Base-by-base conservation (phyloP, 2,797 vertebrate genomes). In the Potorous gilbertii region DNA sequence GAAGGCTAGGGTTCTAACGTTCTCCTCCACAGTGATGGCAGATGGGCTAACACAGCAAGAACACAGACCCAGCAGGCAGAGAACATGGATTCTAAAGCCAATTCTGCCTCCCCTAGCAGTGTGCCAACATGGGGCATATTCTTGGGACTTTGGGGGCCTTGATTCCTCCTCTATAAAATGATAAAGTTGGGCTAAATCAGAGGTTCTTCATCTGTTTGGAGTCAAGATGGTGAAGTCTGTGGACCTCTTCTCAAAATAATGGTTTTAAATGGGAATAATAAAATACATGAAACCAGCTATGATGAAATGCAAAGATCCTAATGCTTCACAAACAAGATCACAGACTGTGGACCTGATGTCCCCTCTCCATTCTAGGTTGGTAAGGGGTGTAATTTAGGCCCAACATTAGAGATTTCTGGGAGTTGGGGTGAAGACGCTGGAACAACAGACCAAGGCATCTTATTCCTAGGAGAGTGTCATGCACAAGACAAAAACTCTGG, bases 401-500 rank as follows among this genome's bases (percentile, higher is more conserved):
- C 3, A 16, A 74, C 14, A 40, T 74, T n/a, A n/a, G 62, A 14
- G 59, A 81, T 46, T 81, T 81, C 66, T 81, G n/a, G n/a, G 18
- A 81, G 66, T 9, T 46, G 66, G 66, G 40, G 54, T 52, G 16
- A 55, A 24, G 14, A 55, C 14, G 81, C 89, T 2, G 52, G 91
- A 93, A 66, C 11, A 55, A 66, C 29, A 94, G 93, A 95, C 66
- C 29, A 89, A 92, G 90, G 16, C 91, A 46, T 92, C 12, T 11
- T 14, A 18, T 29, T 93, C 59, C 90, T 87, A 91, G 92, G 55
- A 91, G 87, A 89, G 87, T 62, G 62, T 9, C 54, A 55, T 90
- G 54, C 91, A 94, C 56, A 8, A 90, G 54, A 81, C 93, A 95
- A 34, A 91, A 95, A 87, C 56, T 95, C 27, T 87, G 89, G 0